A percentile compares a stretch with the other conserved stretches of the same genome.
These are phyloP conservation scores for Heliconius melpomene DNA, from an alignment of 1,140 invertebrate species.

Conservation along the genomic window DNA sequence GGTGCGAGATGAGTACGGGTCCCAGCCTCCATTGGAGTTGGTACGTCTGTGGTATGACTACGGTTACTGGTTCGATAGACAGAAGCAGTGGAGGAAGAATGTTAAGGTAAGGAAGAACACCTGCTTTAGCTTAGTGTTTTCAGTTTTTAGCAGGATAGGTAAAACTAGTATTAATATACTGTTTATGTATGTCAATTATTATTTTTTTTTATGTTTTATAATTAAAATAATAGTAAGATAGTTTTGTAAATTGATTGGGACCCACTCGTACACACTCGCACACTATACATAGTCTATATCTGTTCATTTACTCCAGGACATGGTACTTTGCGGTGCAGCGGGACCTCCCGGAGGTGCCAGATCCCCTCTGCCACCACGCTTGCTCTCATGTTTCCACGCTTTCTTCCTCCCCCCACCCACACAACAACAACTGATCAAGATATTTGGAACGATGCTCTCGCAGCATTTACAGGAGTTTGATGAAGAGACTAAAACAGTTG, in stretches of 20 bases:
- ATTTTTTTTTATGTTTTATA: no score
- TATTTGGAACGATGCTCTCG: conserved; percentile 91
- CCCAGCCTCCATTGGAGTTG: conserved; percentile 92
- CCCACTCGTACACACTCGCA: no score
- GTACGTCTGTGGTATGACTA: conserved; percentile 93
- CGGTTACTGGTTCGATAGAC: conserved; percentile 91
- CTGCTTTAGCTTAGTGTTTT: no score
- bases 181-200: no score
- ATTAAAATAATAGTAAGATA: no score
- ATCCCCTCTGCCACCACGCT: conserved; percentile 87
- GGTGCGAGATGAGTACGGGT: conserved; percentile 91
- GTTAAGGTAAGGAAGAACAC: conserved; percentile 80
- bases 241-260: no score
- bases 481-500: conserved; percentile 88
- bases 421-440: conserved; percentile 88
- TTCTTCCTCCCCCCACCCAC: conserved; percentile 92
- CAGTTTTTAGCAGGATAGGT: no score
- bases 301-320: conserved; percentile 79
- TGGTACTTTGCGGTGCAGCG: conserved; percentile 89
- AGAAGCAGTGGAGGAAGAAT: conserved; percentile 87
- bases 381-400: conserved; percentile 89
- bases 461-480: conserved; percentile 90
- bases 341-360: conserved; percentile 91
- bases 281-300: no score
- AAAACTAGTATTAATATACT: no score